A percentile compares a stretch with the other conserved stretches of the same genome.
Conservation (phyloP, 1,140 invertebrate genomes). For the Cotesia typhae region DNA sequence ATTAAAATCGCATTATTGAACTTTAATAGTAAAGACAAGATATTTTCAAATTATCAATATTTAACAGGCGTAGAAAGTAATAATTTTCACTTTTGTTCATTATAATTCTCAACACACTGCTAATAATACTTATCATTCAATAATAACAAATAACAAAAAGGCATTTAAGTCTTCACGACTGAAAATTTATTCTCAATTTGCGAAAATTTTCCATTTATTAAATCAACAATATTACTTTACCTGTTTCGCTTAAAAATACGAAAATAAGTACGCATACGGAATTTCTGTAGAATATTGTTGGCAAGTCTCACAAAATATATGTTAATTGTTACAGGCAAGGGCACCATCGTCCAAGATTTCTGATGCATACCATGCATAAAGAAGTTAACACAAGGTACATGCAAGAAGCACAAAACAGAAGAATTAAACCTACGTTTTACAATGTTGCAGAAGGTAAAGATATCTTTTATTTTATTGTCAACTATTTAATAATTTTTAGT, state of each 20-base stretch:
- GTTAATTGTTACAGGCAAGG: constrained; percentile 53
- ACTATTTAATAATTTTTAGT: neutral
- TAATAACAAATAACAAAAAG: neutral
- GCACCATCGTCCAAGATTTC: constrained; percentile 13
- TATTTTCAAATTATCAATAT: too few species aligned
- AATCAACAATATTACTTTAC: neutral
- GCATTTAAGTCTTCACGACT: too few species aligned
- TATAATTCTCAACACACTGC: too few species aligned
- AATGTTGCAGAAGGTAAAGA: constrained; percentile 59
- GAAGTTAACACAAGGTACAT: constrained; percentile 27
- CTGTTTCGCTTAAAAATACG: constrained; percentile 38
- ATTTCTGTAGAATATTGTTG: too few species aligned
- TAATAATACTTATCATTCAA: too few species aligned
- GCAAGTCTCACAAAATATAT: constrained; percentile 54
- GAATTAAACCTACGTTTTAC: constrained; percentile 59
- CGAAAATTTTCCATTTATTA: too few species aligned
- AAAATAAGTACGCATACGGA: constrained; percentile 24
- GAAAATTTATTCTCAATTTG: too few species aligned
- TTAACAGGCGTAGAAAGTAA: too few species aligned
- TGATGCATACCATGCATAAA: constrained; percentile 8
- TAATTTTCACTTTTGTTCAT: too few species aligned
- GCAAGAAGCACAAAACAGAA: constrained; percentile 34
- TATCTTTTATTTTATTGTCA: neutral
- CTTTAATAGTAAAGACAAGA: too few species aligned
- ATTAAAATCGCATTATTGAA: too few species aligned